Evolutionary conservation across 2,888 invertebrate species (phyloP).

Genomic region (Gastrophysa polygoni): DNA sequence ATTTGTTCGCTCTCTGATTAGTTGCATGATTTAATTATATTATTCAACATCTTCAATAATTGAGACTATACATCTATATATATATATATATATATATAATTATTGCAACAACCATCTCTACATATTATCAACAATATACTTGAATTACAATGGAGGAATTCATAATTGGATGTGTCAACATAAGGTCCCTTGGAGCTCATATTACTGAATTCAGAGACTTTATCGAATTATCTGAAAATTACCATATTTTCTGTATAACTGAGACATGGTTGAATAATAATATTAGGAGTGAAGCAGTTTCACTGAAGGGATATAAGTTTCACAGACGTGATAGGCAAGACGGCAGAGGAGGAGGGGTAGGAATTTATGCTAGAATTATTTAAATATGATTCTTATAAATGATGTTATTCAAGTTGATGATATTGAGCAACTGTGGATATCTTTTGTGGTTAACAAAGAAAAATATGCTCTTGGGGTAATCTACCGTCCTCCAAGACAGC

Average conservation of each 20-base stretch:
- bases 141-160: background rate
- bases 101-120: no score
- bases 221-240: background rate
- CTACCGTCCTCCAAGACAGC: background rate
- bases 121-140: no score
- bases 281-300: background rate
- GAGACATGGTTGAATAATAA: background rate
- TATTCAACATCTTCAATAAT: background rate
- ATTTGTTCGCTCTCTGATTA: background rate
- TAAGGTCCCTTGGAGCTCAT: background rate
- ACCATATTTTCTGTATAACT: background rate
- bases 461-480: conserved; percentile 1
- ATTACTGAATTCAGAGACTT: background rate
- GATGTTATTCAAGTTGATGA: background rate
- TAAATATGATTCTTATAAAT: background rate
- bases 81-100: background rate
- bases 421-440: background rate
- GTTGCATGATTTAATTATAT: background rate
- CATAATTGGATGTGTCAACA: background rate
- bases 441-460: background rate
- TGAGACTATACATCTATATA: no score
- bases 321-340: background rate
- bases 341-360: background rate
- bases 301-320: no score
- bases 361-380: background rate